Base-by-base conservation (phyloP, 2,888 invertebrate species). In the Celastrina argiolus region DNA sequence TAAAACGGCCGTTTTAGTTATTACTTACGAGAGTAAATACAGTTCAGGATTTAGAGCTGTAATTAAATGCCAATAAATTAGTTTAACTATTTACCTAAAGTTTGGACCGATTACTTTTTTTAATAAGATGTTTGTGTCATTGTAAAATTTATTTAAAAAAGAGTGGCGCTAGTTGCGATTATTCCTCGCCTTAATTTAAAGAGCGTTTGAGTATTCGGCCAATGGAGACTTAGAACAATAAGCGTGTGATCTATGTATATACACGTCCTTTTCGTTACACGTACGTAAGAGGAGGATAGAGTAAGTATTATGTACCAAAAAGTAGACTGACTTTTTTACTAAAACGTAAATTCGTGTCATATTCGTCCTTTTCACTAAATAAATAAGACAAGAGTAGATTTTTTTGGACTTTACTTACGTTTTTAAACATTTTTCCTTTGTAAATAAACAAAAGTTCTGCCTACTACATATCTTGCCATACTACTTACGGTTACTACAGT, bases 381-480 rank as follows among this genome's bases (percentile, higher is more conserved):
- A 51, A 45, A 51, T 51, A 26, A 14, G 22, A 51, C 22, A 51
- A 51, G 22, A 5, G 5, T 51, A 51, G 51, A 31, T 5, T 2
- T 31, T 31, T 31, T 31, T 5, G 51, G 5, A 51, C 12, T 51
- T 22, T 51, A 26, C 22, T 22, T 51, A 22, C 22, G 51, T 51
- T 51, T 26, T 14, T 22, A 14, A 56, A 56, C n/a, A n/a, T 22
- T 10, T 56, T 26, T 1, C 10, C 22, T 28, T 10, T 31, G 16
- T 51, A 18, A 34, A 34, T 59, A 7, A 34, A 18, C 34, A 18
- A 36, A 59, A 61, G 2, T 31, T 61, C 22, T 61, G 61, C 61
- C 61, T 36, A 36, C 34, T 22, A 61, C 61, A 61, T 39, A 61
- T 61, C 61, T 61, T 61, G 61, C 61, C 61, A 39, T 61, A 18